These are phyloP conservation scores for Poecilia picta DNA, from an alignment of 2,797 vertebrate genomes.

Conservation along the genomic window DNA sequence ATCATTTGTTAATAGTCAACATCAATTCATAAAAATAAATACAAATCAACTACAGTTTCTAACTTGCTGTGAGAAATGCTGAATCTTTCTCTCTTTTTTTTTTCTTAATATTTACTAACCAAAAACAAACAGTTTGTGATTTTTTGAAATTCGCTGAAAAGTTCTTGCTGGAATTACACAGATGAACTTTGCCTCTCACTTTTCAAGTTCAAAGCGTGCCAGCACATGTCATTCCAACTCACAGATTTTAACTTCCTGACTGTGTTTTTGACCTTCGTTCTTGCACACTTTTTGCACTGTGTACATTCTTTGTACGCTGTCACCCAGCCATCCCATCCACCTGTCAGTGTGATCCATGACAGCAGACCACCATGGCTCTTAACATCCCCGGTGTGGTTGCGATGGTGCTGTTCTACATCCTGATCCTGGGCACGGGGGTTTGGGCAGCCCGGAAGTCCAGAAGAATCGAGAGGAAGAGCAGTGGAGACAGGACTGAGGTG, in stretches of 20 bases:
- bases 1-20: neutral
- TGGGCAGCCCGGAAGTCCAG: constrained; percentile 58
- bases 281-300: neutral
- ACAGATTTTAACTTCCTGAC: too few relatives aligned
- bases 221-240: neutral
- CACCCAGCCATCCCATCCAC: neutral
- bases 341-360: neutral
- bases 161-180: neutral
- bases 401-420: constrained; percentile 54
- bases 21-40: neutral
- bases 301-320: neutral
- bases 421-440: constrained; percentile 59
- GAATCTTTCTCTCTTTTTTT: neutral
- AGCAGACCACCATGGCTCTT: constrained; percentile 44
- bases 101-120: neutral
- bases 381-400: constrained; percentile 58
- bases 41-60: neutral
- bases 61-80: neutral
- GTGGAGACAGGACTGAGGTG: constrained; percentile 40
- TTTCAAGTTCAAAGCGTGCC: neutral
- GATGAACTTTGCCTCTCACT: neutral
- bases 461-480: constrained; percentile 33
- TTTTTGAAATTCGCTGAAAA: neutral
- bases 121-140: neutral
- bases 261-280: constrained; percentile 12